phyloP scores from a whole-genome alignment of 2,113 vertebrate genomes.

The Candoia aspera region DNA sequence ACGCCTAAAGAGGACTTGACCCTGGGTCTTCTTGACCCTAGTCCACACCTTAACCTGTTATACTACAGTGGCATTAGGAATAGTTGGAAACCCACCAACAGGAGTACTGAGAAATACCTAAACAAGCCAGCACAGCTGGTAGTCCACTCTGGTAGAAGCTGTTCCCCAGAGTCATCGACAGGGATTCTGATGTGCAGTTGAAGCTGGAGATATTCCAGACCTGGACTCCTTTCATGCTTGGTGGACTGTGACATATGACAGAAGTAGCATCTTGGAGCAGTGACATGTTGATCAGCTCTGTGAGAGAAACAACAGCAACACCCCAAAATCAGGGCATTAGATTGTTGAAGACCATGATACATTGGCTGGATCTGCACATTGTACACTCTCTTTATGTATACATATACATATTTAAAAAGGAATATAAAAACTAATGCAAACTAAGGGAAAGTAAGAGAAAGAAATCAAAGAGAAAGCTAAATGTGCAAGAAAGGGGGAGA shows the following conservation, averaged over 20 bases:
- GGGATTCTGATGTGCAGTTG: slow-evolving; percentile 39
- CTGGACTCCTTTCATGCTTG: slow-evolving; percentile 41
- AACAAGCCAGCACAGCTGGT: slow-evolving; percentile 27
- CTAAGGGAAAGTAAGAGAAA: no score
- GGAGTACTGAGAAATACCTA: slow-evolving; percentile 46
- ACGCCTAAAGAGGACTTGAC: not conserved
- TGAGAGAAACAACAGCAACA: not conserved
- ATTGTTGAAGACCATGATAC: not conserved
- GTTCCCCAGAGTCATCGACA: not conserved
- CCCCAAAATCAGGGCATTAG: not conserved
- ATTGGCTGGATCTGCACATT: not conserved
- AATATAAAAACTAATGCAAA: no score
- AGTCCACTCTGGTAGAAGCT: not conserved
- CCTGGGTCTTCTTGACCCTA: not conserved
- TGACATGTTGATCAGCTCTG: slow-evolving; percentile 66
- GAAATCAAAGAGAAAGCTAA: no score
- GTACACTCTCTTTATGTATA: no score
- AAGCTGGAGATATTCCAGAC: slow-evolving; percentile 66
- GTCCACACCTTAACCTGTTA: not conserved
- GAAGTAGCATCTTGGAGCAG: slow-evolving; percentile 54
- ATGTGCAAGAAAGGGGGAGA: no score
- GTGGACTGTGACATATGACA: slow-evolving; percentile 66
- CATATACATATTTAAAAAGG: no score
- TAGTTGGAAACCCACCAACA: not conserved
- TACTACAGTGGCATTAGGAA: not conserved